Evolutionary conservation across 2,797 vertebrate species (phyloP).

Genomic region (Yasuhikotakia modesta): DNA sequence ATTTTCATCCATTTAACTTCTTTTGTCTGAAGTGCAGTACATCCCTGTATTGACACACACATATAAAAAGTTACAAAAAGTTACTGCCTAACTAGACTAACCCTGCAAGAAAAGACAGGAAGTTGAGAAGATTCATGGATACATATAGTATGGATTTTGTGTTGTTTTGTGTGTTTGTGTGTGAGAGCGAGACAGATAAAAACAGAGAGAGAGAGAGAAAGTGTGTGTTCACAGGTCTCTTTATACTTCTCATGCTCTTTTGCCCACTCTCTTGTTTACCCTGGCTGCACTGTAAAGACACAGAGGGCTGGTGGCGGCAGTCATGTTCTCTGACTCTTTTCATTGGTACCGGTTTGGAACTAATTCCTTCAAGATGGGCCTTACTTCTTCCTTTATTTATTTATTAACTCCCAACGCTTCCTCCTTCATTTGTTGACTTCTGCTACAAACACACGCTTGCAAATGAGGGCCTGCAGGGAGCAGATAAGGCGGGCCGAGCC

Average conservation of each 20-base stretch:
- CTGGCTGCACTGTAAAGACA: constrained; percentile 49
- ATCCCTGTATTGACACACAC: background rate
- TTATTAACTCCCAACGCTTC: constrained; percentile 58
- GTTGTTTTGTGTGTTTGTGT: constrained; percentile 9
- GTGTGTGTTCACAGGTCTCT: constrained; percentile 50
- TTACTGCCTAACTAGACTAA: background rate
- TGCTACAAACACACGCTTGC: constrained; percentile 63
- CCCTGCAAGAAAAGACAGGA: background rate
- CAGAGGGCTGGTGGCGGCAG: constrained; percentile 45
- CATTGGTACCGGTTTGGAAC: constrained; percentile 70
- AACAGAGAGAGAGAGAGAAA: constrained; percentile 31
- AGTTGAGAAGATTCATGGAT: constrained; percentile 2
- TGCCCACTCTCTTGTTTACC: constrained; percentile 59
- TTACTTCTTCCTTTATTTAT: constrained; percentile 58
- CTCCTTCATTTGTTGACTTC: constrained; percentile 68
- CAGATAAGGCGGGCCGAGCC: constrained; percentile 64
- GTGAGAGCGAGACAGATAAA: background rate
- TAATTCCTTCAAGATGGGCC: constrained; percentile 64
- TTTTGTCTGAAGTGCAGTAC: background rate
- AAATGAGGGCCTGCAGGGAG: constrained; percentile 67
- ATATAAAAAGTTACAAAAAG: constrained; percentile 15
- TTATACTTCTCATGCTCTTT: constrained; percentile 56
- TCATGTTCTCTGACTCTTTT: constrained; percentile 67
- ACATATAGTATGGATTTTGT: constrained; percentile 25
- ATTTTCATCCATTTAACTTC: background rate